A percentile compares a stretch with the other conserved stretches of the same genome.
Evolutionary conservation across 1,140 invertebrate species (phyloP).

Genomic region (Drosophila burlai): DNA sequence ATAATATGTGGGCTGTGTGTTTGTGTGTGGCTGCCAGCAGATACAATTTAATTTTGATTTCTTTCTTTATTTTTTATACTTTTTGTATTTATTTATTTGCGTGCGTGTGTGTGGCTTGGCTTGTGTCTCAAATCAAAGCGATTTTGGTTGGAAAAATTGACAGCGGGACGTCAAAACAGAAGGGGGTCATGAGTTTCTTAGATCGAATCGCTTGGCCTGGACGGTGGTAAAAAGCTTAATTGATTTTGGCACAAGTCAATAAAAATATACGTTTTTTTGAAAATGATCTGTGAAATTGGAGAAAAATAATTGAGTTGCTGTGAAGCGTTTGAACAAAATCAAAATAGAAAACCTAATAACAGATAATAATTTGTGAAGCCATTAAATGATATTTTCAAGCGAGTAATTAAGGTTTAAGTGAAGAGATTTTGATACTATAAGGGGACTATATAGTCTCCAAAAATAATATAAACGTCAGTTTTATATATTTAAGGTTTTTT

Average conservation of each 20-base stretch:
- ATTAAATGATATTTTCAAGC: conserved; percentile 10
- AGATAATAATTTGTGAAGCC: conserved; percentile 5
- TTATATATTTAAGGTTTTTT: no score
- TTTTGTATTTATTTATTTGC: conserved; percentile 5
- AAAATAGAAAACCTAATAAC: conserved; percentile 28
- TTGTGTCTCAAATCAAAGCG: conserved; percentile 75
- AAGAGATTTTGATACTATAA: not conserved
- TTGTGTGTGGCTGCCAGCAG: conserved; percentile 34
- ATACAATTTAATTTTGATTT: conserved; percentile 48
- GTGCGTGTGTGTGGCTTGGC: conserved; percentile 44
- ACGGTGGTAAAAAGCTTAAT: conserved; percentile 45
- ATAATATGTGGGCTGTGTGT: conserved; percentile 27
- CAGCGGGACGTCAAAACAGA: conserved; percentile 63
- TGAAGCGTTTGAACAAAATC: conserved; percentile 37
- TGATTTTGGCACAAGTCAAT: conserved; percentile 74
- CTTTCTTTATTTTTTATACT: conserved; percentile 12
- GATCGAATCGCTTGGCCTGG: conserved; percentile 38
- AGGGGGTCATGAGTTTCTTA: conserved; percentile 41
- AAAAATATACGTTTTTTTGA: conserved; percentile 22
- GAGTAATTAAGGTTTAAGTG: not conserved
- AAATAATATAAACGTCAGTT: not conserved
- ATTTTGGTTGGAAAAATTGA: conserved; percentile 57
- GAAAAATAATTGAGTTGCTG: conserved; percentile 18
- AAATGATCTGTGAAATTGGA: conserved; percentile 64
- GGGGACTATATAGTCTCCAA: not conserved